Conservation (phyloP, 2,797 vertebrate species). For the Lophius americanus region DNA sequence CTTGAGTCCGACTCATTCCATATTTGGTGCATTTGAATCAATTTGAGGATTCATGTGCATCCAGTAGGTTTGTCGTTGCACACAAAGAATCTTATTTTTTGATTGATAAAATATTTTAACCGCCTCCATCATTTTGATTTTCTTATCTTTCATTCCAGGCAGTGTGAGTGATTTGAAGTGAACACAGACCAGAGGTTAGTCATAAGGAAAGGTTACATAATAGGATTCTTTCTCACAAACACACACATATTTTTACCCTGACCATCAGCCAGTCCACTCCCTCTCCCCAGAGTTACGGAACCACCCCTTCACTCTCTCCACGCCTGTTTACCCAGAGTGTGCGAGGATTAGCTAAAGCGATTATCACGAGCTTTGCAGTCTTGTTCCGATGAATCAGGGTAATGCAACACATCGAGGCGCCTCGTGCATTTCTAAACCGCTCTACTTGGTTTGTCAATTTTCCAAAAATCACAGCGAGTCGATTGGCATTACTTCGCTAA, state of each 20-base stretch:
- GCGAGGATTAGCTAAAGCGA: conserved; percentile 83
- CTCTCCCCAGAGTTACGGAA: conserved; percentile 55
- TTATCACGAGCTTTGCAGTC: conserved; percentile 83
- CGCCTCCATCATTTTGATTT: no score
- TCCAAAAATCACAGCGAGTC: conserved; percentile 57
- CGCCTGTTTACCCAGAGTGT: conserved; percentile 73
- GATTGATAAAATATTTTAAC: no score
- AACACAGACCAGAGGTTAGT: conserved; percentile 32
- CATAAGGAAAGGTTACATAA: conserved; percentile 14
- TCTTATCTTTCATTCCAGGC: conserved; percentile 8
- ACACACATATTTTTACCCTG: conserved; percentile 38
- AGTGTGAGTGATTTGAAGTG: conserved; percentile 23
- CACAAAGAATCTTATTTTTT: no score
- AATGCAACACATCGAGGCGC: conserved; percentile 72
- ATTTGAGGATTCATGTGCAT: no score
- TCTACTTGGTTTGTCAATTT: conserved; percentile 70
- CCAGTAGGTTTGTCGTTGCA: no score
- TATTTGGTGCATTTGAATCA: no score
- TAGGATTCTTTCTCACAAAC: conserved; percentile 9
- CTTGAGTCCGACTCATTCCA: no score
- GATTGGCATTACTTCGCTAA: conserved; percentile 66
- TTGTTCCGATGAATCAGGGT: conserved; percentile 80
- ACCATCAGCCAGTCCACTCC: conserved; percentile 44
- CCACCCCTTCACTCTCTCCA: conserved; percentile 68
- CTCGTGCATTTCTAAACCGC: conserved; percentile 72